These are phyloP conservation scores for Agrochola lota DNA, from an alignment of 2,888 invertebrate species.

Conservation along the genomic window DNA sequence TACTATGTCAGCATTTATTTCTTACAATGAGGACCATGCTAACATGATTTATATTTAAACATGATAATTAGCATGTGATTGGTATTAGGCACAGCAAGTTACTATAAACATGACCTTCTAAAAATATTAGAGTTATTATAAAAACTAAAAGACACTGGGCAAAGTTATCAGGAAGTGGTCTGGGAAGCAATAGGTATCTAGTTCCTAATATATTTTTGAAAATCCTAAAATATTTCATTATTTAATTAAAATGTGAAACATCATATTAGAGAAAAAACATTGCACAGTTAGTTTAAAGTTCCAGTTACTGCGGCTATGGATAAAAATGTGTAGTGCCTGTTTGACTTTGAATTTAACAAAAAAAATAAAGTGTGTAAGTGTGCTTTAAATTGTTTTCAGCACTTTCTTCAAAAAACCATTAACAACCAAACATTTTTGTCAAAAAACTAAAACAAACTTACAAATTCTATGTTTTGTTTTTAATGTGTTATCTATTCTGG, in stretches of 20 bases:
- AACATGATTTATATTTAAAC: constrained; percentile 35
- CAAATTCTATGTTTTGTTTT: not conserved
- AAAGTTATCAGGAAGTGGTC: not conserved
- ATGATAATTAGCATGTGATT: constrained; percentile 30
- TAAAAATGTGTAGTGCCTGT: too few species aligned
- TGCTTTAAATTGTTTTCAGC: not conserved
- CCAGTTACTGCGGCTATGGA: too few species aligned
- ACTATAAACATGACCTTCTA: constrained; percentile 15
- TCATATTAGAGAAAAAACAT: too few species aligned
- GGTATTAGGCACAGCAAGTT: not conserved
- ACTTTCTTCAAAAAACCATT: not conserved
- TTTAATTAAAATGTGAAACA: too few species aligned
- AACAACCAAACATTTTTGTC: not conserved
- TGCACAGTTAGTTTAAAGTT: too few species aligned
- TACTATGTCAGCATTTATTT: constrained; percentile 1
- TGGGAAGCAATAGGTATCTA: not conserved
- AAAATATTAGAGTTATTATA: constrained; percentile 13
- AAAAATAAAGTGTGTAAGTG: too few species aligned
- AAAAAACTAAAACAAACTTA: not conserved
- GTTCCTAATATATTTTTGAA: too few species aligned
- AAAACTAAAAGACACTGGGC: constrained; percentile 17
- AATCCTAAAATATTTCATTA: too few species aligned
- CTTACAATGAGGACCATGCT: constrained; percentile 30
- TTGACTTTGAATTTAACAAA: not conserved
- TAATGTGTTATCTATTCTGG: not conserved